Evolutionary conservation across 2,797 vertebrate genomes (phyloP).

Genomic region (Melanotaenia pygmaea): DNA sequence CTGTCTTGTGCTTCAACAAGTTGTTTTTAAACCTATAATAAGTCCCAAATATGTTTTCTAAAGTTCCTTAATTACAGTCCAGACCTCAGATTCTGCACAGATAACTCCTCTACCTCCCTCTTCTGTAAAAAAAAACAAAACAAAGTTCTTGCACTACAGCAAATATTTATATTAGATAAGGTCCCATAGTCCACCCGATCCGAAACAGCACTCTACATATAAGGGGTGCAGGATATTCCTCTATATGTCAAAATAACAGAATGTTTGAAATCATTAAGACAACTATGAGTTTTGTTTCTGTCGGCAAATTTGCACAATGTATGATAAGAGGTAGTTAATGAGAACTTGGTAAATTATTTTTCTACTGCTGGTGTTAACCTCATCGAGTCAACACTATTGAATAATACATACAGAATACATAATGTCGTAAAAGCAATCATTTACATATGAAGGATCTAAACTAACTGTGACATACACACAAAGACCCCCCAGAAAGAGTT

Average conservation of each 20-base stretch:
- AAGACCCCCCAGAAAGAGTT: slow-evolving; percentile 49
- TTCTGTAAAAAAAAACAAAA: slow-evolving; percentile 4
- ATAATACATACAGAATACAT: background rate
- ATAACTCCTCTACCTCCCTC: background rate
- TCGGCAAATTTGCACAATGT: slow-evolving; percentile 47
- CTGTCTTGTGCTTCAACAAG: background rate
- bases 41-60: background rate
- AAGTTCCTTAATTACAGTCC: background rate
- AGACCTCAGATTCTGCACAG: background rate
- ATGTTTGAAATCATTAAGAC: slow-evolving; percentile 48
- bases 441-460: slow-evolving; percentile 66
- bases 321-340: slow-evolving; percentile 40
- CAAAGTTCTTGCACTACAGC: background rate
- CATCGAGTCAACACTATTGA: slow-evolving; percentile 8
- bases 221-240: slow-evolving; percentile 22
- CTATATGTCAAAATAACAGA: slow-evolving; percentile 35
- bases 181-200: background rate
- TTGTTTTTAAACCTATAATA: background rate
- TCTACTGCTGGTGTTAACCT: slow-evolving; percentile 56
- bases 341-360: slow-evolving; percentile 59
- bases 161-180: slow-evolving; percentile 9
- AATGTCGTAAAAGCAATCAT: background rate
- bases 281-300: slow-evolving; percentile 24
- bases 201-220: background rate
- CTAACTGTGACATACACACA: slow-evolving; percentile 81